Base-by-base conservation (phyloP, 1,140 invertebrate species). In the Spodoptera litura region DNA sequence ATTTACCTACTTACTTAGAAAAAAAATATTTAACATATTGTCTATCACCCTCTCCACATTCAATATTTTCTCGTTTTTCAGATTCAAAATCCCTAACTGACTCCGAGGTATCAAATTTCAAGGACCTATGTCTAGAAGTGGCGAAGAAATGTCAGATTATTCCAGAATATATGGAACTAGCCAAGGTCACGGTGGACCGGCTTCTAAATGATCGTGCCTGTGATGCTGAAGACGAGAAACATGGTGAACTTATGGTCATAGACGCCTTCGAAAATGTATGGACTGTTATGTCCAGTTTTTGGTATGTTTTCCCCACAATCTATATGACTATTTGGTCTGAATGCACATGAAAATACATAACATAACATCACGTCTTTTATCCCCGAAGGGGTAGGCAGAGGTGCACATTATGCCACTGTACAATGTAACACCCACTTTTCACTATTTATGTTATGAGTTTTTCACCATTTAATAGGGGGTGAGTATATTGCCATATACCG, bases 131-230 rank as follows among this genome's bases (percentile, higher is more conserved):
- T 31, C 11, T 92, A 62, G 93, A 94, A 0, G 82, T 94, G 12
- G 89, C 91, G 0, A 85, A 78, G 55, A 87, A 87, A n/a, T 94
- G 91, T 77, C 90, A 91, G 72, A 94, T 94, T 10, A 94, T 94
- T 53, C 93, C 93, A 0, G 93, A 94, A 44, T 94, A 94, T 61
- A 92, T 94, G 93, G 87, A 92, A 56, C 68, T 92, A n/a, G 92
- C 92, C 0, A 93, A 91, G 71, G 59, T 70, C 10, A 91, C 90
- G 0, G 90, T 91, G 11, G 90, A 89, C 62, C 81, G 87, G 8
- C 78, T 93, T 27, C 59, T 77, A 64, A 75, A 79, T 25, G 74
- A 80, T 59, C 44, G 71, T n/a, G 55, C 52, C 59, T 64, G 70
- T 15, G 81, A 79, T 78, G 59, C 62, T 3, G 15, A 68, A 4